A percentile compares a stretch with the other conserved stretches of the same genome.
phyloP scores from a whole-genome alignment of 1,140 invertebrate species.

The Hormaphis cornu region DNA sequence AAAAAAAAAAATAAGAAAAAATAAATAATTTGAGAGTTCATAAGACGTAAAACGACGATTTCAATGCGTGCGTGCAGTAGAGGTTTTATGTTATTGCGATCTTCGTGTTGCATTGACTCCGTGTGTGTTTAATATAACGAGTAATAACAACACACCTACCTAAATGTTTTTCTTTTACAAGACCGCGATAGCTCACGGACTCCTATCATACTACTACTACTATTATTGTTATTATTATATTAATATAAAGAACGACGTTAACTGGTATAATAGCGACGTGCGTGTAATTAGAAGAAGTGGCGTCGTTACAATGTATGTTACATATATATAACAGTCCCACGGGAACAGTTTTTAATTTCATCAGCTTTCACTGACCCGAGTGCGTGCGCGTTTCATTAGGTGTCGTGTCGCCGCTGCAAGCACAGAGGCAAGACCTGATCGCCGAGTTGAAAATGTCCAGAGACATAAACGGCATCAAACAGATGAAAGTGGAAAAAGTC shows the following conservation, averaged over 20 bases:
- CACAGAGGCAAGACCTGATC: constrained; percentile 74
- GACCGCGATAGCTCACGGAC: too few species aligned
- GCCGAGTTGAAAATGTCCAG: constrained; percentile 82
- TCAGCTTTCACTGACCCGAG: constrained; percentile 5
- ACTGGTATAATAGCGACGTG: neutral
- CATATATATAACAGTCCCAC: neutral
- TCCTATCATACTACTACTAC: neutral
- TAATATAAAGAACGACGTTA: neutral
- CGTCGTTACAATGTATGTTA: neutral
- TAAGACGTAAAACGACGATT: too few species aligned
- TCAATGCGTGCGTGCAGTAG: too few species aligned
- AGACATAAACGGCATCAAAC: constrained; percentile 80
- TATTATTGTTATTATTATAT: neutral
- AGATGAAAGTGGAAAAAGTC: constrained; percentile 76
- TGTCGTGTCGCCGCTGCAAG: constrained; percentile 49
- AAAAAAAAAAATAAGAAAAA: too few species aligned
- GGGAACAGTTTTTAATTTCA: constrained; percentile 10
- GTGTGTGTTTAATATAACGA: too few species aligned
- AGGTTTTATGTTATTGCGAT: too few species aligned
- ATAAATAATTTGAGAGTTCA: too few species aligned
- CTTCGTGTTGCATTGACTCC: too few species aligned
- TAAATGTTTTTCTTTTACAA: too few species aligned
- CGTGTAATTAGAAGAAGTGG: neutral
- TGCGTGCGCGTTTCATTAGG: constrained; percentile 45
- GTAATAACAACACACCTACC: too few species aligned